Base-by-base conservation (phyloP, 2,888 invertebrate genomes). In the Heliconius ethilla region DNA sequence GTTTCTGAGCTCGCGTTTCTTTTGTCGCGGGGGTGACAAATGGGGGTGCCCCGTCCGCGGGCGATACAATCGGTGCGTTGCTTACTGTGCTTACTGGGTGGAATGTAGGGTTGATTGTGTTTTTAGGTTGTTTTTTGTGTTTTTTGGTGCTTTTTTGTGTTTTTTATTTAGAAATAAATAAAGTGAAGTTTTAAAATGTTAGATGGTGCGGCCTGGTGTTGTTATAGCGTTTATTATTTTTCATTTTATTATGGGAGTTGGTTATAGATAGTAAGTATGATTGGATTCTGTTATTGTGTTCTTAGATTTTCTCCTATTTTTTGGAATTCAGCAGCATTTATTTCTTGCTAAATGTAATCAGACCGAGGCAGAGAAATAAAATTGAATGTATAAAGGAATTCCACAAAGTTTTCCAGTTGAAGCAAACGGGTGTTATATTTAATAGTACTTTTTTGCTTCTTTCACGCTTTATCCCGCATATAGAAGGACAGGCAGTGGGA, bases 51-150 rank as follows among this genome's bases (percentile, higher is more conserved):
- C 91, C 94, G 92, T 92, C 93, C 93, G 93, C 93, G 91, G 88
- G 89, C 92, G 94, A 94, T 94, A 94, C 94, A 94, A 94, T 94
- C 94, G 94, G 91, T 93, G 94, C 94, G 93, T 94, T 94, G 94
- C 94, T 94, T 93, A 94, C 94, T 94, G 94, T 92, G 94, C 92
- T 90, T 93, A 92, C 91, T 90, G 94, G 95, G 95, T 95, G 95
- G 95, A 95, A 95, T 89, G 86, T 94, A 95, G 95, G 95, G 94
- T 73, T 93, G 91, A 10, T 10, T 37, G 13, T 10, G 13, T 11
- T 3, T 51, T 18, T 5, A 18, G 51, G 18, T 51, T 18, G 18
- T 51, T 51, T 51, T 51, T 27, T 51, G 5, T 45, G 18, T 70
- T 22, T 70, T 27, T 27, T 51, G 10, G 18, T 66, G 33, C 33